Evolutionary conservation across 2,113 vertebrate genomes (phyloP).

Genomic region (Antigone vipio): DNA sequence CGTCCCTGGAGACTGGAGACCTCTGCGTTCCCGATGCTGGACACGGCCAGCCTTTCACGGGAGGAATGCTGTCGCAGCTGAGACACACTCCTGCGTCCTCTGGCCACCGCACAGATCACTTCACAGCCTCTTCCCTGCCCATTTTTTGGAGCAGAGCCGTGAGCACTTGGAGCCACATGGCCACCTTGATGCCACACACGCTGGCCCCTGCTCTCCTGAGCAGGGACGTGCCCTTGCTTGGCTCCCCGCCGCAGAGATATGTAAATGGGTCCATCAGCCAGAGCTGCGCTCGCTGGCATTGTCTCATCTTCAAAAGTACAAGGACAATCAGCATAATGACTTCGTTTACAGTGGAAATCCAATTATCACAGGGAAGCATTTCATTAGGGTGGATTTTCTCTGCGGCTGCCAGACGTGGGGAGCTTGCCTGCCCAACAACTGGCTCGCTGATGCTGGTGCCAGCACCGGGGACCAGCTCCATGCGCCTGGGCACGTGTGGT

Average conservation of each 20-base stretch:
- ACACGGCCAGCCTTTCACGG: background rate
- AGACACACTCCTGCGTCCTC: background rate
- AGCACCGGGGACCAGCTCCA: background rate
- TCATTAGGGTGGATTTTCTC: slow-evolving; percentile 28
- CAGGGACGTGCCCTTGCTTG: background rate
- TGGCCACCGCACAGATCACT: background rate
- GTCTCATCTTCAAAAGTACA: background rate
- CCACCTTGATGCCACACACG: fast-evolving
- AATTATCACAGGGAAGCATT: slow-evolving; percentile 22
- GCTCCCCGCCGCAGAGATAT: background rate
- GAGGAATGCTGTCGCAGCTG: background rate
- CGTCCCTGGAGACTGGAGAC: background rate
- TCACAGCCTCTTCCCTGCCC: background rate
- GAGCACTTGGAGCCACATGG: background rate
- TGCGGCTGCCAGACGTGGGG: fast-evolving
- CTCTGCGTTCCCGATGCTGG: background rate
- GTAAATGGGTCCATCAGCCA: background rate
- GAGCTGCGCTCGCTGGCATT: background rate
- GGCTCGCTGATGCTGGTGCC: fast-evolving
- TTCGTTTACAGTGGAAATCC: slow-evolving; percentile 3
- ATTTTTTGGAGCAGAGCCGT: background rate
- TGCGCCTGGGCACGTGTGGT: fast-evolving
- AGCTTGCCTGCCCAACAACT: fast-evolving
- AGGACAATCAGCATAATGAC: slow-evolving; percentile 9
- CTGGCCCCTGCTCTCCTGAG: background rate